phyloP scores from a whole-genome alignment of 2,797 vertebrate species.

The Syngnathus rostellatus region DNA sequence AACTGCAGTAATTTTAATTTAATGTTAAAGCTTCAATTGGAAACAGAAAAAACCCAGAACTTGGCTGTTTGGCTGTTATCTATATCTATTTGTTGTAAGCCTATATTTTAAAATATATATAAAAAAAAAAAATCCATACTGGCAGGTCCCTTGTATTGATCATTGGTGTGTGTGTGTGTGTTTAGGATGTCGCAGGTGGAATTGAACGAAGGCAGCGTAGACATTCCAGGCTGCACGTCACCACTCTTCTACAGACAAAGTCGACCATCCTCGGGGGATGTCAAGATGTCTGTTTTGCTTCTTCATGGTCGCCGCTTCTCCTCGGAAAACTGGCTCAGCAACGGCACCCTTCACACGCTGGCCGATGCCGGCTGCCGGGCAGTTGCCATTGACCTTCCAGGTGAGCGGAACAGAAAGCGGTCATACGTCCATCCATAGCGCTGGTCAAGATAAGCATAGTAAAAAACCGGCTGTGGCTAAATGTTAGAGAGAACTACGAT shows the following conservation, averaged over 20 bases:
- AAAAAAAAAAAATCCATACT: too few relatives aligned
- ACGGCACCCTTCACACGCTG: constrained; percentile 75
- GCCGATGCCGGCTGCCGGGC: constrained; percentile 79
- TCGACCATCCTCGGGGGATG: constrained; percentile 42
- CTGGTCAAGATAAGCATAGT: not conserved
- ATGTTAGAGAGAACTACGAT: too few relatives aligned
- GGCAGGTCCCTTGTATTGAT: not conserved
- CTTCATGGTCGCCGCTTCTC: constrained; percentile 92
- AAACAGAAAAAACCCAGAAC: too few relatives aligned
- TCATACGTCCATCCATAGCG: not conserved
- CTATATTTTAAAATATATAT: too few relatives aligned
- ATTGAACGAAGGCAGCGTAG: constrained; percentile 64
- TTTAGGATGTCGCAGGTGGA: constrained; percentile 68
- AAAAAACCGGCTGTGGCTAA: too few relatives aligned
- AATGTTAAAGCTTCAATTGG: too few relatives aligned
- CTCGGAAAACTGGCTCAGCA: constrained; percentile 82
- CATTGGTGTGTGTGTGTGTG: not conserved
- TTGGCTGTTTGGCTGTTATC: too few relatives aligned
- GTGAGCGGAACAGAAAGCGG: constrained; percentile 47
- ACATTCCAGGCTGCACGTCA: constrained; percentile 65
- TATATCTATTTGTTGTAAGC: too few relatives aligned
- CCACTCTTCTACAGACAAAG: constrained; percentile 80
- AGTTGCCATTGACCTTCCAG: constrained; percentile 87
- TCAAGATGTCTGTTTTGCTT: constrained; percentile 71
- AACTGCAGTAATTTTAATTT: not conserved